Base-by-base conservation (phyloP, 1,140 invertebrate genomes). In the Bombus superbus region DNA sequence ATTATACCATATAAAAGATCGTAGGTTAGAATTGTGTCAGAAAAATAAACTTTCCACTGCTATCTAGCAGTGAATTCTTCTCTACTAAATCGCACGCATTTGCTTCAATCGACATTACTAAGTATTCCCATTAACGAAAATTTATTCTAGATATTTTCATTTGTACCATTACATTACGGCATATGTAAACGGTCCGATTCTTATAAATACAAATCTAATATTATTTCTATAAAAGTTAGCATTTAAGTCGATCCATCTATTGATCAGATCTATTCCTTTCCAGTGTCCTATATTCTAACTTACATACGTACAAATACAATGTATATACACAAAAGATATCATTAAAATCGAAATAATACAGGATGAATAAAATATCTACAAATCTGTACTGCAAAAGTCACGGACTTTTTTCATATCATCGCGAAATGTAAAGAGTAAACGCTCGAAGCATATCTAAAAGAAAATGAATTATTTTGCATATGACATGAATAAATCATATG, bases 131-230 rank as follows among this genome's bases (percentile, higher is more conserved):
- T 38, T 84, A 32, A 62, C 53, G 53, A 84, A 78, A 40, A 84
- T 84, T 80, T 32, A 64, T 79, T 84, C 53, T 28, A 47, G 5
- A 18, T 79, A 72, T 84, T 80, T 84, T 84, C 66, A 59, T 72
- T 72, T 38, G 42, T 72, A 84, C 68, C 76, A 53, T 84, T 84
- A 79, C 40, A 32, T 72, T 62, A 79, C 42, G 66, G 59, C n/a
- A 71, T 69, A 78, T n/a, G 22, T 15, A 22, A 35, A 53, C 13
- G 38, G 9, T 59, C n/a, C 11, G 44, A 59, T n/a, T 64, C 57
- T 22, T 78, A 1, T 10, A 10, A 22, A 71, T 10, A 53, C 74
- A 69, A 74, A 77, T 83, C 35, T 57, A 40, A 53, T 69, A 83
- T 83, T 42, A 77, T 53, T 77, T 83, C 44, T 2, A 73, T 13